Percentiles rank a stretch among this genome's conserved stretches.
phyloP scores from a whole-genome alignment of 2,888 invertebrate genomes.

The Hemithea aestivaria region DNA sequence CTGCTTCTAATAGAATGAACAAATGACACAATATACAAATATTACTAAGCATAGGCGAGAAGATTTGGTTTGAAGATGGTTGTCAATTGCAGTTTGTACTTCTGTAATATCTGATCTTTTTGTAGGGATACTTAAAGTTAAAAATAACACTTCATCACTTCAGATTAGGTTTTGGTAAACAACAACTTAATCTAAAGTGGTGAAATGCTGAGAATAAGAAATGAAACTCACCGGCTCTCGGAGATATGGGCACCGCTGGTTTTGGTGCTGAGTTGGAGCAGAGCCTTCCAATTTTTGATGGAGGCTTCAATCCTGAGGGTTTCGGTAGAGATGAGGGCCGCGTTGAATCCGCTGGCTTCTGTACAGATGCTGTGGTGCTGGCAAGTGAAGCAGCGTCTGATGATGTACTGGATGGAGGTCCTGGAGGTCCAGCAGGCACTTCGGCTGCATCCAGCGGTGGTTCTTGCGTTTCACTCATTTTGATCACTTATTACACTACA shows the following conservation, averaged over 20 bases:
- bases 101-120: too few species aligned
- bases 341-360: slow-evolving; percentile 44
- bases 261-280: slow-evolving; percentile 82
- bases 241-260: slow-evolving; percentile 82
- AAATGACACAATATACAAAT: slow-evolving; percentile 13
- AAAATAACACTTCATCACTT: too few species aligned
- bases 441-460: slow-evolving; percentile 34
- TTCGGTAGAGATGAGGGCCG: slow-evolving; percentile 69
- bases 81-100: slow-evolving; percentile 35
- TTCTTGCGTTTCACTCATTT: slow-evolving; percentile 66
- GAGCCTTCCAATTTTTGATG: slow-evolving; percentile 83
- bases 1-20: slow-evolving; percentile 29
- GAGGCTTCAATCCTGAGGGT: slow-evolving; percentile 81
- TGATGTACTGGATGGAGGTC: slow-evolving; percentile 52
- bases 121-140: too few species aligned
- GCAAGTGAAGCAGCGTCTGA: slow-evolving; percentile 54
- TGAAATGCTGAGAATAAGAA: slow-evolving; percentile 12
- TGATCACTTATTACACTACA: slow-evolving; percentile 46
- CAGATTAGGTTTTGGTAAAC: too few species aligned
- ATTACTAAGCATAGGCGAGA: slow-evolving; percentile 4
- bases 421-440: slow-evolving; percentile 42
- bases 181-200: too few species aligned
- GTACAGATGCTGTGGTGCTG: slow-evolving; percentile 51
- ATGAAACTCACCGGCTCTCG: slow-evolving; percentile 69
- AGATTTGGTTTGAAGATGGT: background rate